Evolutionary conservation across 2,113 vertebrate species (phyloP), one percentile per base, ranked within the genome.

Genomic region (Sterna hirundo): DNA sequence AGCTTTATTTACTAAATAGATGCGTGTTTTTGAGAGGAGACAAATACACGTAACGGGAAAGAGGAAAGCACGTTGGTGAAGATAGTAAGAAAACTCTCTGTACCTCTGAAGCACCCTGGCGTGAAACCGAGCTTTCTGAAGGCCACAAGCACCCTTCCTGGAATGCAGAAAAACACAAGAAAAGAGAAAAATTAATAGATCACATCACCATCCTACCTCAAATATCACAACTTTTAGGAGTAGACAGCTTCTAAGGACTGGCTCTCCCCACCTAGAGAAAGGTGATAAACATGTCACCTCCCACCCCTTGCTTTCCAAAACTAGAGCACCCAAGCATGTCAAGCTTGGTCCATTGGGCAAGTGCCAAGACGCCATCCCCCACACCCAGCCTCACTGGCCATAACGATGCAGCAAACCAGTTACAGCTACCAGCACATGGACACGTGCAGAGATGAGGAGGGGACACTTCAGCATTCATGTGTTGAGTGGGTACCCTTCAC

Each of bases 141-240:
- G 98, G 98, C 98, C 98, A 99, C 98, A 99, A 96, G 93, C 97
- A 98, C 97, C 98, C 98, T 91, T 99, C 99, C 99, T 99, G 96
- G 66, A 82, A 97, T 51, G 72, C 5, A 80, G 52, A 60, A 88
- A 15, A 52, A 94, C 79, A 96, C 40, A 91, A 94, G 34, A 94
- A n/a, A 71, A 83, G 58, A 92, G 62, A 84, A 96, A 74, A 80
- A 77, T 97, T 92, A 97, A 92, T 34, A 82, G 44, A 75, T n/a
- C 17, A 38, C 40, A 58, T 66, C 32, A 61, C 10, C 40, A 61
- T 52, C 34, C 78, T 26, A 11, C n/a, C n/a, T 61, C 49, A 79
- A 62, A 40, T 12, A 52, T 23, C 17, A 71, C 2, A 13, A 49
- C 71, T 86, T n/a, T 79, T 64, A 52, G 10, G 10, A 80, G 47